A percentile compares a stretch with the other conserved stretches of the same genome.
Conservation (phyloP, 2,888 invertebrate genomes). For the Lucinisca nassula region DNA sequence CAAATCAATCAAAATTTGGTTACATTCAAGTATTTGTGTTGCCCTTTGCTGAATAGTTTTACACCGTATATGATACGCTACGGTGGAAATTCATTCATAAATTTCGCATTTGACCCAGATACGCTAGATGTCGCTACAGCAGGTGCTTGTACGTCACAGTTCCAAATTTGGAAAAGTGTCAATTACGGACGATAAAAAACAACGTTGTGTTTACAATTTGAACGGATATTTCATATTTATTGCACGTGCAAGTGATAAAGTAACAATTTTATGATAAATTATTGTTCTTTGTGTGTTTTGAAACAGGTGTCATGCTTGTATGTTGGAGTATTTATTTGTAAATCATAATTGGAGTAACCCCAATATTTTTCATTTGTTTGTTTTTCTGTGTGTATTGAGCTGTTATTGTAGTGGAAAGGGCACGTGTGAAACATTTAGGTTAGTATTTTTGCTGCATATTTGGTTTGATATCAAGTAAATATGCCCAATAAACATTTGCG, state of each 20-base stretch:
- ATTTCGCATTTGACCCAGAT: constrained; percentile 57
- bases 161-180: constrained; percentile 74
- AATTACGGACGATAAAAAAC: constrained; percentile 64
- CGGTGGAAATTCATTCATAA: constrained; percentile 46
- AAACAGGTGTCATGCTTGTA: not conserved
- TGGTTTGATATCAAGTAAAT: too few relatives aligned
- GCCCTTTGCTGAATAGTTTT: too few relatives aligned
- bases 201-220: constrained; percentile 49
- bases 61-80: not conserved
- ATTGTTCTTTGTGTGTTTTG: not conserved
- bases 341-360: not conserved
- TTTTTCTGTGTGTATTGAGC: not conserved
- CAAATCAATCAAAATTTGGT: too few relatives aligned
- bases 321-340: not conserved
- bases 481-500: too few relatives aligned
- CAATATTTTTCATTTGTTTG: not conserved
- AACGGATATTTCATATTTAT: constrained; percentile 31
- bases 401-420: not conserved
- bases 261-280: not conserved
- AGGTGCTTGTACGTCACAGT: constrained; percentile 70
- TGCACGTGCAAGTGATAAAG: not conserved
- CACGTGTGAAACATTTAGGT: not conserved
- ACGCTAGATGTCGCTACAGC: constrained; percentile 55
- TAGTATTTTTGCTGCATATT: not conserved
- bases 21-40: too few relatives aligned